phyloP scores from a whole-genome alignment of 2,113 vertebrate species.

The Lepisosteus oculatus region DNA sequence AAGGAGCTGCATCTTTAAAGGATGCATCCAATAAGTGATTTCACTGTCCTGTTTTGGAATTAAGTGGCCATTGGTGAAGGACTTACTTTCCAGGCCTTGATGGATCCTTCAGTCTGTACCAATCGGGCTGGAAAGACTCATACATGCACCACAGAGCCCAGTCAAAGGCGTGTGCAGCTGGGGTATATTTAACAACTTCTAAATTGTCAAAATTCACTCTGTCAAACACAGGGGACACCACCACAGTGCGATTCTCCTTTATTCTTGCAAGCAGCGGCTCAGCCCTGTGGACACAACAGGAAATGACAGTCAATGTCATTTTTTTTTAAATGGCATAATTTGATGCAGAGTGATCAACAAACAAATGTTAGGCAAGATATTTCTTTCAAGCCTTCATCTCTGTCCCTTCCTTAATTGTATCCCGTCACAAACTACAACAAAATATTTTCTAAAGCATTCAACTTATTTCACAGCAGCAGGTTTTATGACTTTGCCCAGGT shows the following conservation, averaged over 20 bases:
- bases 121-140: constrained; percentile 56
- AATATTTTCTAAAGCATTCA: too few relatives aligned
- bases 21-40: too few relatives aligned
- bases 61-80: too few relatives aligned
- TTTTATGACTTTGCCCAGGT: too few relatives aligned
- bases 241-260: constrained; percentile 55
- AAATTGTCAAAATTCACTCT: constrained; percentile 53
- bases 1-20: too few relatives aligned
- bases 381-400: not conserved
- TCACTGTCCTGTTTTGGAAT: too few relatives aligned
- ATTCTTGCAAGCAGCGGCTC: constrained; percentile 61
- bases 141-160: constrained; percentile 66
- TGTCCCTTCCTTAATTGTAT: too few relatives aligned
- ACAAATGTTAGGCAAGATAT: not conserved
- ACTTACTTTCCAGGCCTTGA: constrained; percentile 61
- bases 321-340: too few relatives aligned
- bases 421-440: too few relatives aligned
- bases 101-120: constrained; percentile 50
- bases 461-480: too few relatives aligned
- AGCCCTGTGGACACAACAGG: constrained; percentile 43
- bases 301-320: too few relatives aligned
- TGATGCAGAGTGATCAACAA: too few relatives aligned
- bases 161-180: constrained; percentile 52
- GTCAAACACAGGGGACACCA: constrained; percentile 64
- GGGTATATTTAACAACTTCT: not conserved